Base-by-base conservation (phyloP, 2,888 invertebrate species). In the Orgyia antiqua region DNA sequence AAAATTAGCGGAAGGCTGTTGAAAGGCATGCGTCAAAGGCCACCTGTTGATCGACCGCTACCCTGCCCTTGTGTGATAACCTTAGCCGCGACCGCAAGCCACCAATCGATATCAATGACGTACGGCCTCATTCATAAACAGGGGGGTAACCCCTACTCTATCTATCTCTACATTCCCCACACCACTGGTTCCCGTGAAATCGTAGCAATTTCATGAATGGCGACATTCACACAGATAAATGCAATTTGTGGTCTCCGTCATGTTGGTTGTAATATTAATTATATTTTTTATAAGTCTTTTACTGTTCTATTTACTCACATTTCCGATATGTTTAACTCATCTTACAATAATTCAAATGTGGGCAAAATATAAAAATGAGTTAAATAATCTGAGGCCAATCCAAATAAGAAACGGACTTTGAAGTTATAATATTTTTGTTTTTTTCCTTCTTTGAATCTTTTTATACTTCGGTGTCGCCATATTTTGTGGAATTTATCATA, bases 121-220 rank as follows among this genome's bases (percentile, higher is more conserved):
- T 84, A 77, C 69, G 70, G 54, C 80, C 80, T 71, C 84, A 86
- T 86, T 86, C 84, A 86, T 80, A 72, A 83, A 80, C 40, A 52
- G 68, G 78, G 76, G 65, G 75, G 56, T 57, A 32, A 55, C 68
- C 68, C 55, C 66, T 57, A 46, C 53, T 56, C 56, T 45, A 33
- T 23, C 28, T 32, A 39, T 35, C 37, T 39, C 58, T 51, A 45
- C 45, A 20, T 34, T 33, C 56, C 68, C 41, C 70, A 61, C 52
- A 50, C 69, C 58, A 60, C 52, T 29, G 39, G 18, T 54, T 59
- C 57, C 60, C 46, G 51, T 52, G 29, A 51, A 58, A 58, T 45
- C 36, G 44, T 34, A 37, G 61, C 57, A 58, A 66, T 68, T 67
- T 75, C 69, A 74, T 84, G 83, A 83, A 84, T 84, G 83, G 71